These are phyloP conservation scores for Tetrax tetrax DNA, from an alignment of 2,113 vertebrate species.

Conservation along the genomic window DNA sequence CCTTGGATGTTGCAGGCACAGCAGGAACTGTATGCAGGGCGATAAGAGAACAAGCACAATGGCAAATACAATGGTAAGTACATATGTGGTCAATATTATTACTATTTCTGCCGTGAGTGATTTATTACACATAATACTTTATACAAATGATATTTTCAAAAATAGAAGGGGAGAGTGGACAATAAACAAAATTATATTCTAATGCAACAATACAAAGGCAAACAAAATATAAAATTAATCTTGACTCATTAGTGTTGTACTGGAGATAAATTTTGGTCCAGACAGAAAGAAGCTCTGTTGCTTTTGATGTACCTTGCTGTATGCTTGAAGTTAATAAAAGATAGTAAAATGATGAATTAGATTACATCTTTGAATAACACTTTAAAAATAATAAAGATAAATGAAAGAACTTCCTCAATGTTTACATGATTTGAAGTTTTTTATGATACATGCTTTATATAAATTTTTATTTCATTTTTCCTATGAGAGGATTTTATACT, in stretches of 20 bases:
- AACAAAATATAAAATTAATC: background rate
- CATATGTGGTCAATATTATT: background rate
- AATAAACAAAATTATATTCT: background rate
- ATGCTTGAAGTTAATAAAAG: background rate
- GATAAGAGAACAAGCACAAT: background rate
- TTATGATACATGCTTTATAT: background rate
- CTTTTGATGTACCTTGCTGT: background rate
- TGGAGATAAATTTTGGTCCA: background rate
- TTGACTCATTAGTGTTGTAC: background rate
- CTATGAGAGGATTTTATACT: background rate
- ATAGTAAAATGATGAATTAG: background rate
- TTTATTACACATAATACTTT: constrained; percentile 1
- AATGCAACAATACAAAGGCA: background rate
- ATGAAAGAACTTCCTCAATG: background rate
- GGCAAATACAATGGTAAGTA: constrained; percentile 10
- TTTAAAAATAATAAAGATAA: constrained; percentile 6
- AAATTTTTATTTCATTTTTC: background rate
- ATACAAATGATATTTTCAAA: background rate
- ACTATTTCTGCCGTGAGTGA: background rate
- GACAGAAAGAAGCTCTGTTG: background rate
- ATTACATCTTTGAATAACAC: background rate
- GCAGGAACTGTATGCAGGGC: background rate
- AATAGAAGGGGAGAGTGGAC: background rate
- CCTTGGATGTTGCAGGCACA: background rate
- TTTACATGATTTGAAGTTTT: background rate